phyloP scores from a whole-genome alignment of 2,113 vertebrate genomes.

The Myotis yumanensis region DNA sequence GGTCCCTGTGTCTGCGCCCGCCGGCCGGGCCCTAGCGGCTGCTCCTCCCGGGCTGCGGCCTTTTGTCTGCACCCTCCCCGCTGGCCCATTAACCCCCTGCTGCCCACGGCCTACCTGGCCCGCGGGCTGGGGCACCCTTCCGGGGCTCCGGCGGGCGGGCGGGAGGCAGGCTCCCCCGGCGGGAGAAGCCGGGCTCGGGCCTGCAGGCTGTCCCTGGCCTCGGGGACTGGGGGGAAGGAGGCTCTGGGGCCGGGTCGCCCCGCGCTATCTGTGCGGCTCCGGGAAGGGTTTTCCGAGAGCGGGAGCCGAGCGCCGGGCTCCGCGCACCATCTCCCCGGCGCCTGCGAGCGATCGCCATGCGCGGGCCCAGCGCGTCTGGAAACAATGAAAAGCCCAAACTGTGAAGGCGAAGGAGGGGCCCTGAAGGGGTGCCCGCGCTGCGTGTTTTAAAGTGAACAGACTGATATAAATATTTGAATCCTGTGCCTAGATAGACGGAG shows the following conservation, averaged over 20 bases:
- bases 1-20: conserved; percentile 65
- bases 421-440: neutral
- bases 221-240: neutral
- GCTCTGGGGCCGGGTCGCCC: fast-evolving
- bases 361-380: neutral
- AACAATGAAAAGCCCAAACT: conserved; percentile 53
- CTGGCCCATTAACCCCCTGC: conserved; percentile 68
- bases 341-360: neutral
- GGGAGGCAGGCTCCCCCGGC: neutral
- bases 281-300: neutral
- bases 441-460: neutral
- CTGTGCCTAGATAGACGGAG: conserved; percentile 20
- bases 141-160: neutral
- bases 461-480: conserved; percentile 54
- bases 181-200: neutral
- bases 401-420: conserved; percentile 16
- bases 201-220: neutral
- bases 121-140: neutral
- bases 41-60: neutral
- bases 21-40: conserved; percentile 32
- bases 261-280: fast-evolving
- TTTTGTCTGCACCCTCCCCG: neutral
- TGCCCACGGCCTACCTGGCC: conserved; percentile 55
- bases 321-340: fast-evolving
- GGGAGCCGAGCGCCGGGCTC: neutral